Conservation (phyloP, 2,113 vertebrate genomes). For the Pollimyrus isidori region DNA sequence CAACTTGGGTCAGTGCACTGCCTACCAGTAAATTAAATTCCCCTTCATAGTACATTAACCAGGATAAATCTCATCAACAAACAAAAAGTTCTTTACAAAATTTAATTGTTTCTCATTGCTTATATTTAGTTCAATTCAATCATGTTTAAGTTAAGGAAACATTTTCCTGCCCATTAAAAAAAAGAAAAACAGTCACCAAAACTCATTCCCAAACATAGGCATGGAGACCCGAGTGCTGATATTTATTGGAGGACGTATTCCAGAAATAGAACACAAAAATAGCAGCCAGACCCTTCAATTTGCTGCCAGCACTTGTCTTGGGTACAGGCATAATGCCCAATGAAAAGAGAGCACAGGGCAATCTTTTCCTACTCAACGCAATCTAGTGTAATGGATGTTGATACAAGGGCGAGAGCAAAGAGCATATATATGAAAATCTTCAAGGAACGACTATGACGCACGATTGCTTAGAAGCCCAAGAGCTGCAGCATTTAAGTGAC, state of each 20-base stretch:
- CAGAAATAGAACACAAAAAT: slow-evolving; percentile 1
- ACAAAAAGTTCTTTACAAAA: neutral
- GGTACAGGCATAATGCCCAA: neutral
- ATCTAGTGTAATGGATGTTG: neutral
- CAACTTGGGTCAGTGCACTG: neutral
- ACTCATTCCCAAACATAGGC: slow-evolving; percentile 13
- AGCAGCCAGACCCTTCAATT: neutral
- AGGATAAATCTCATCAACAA: neutral
- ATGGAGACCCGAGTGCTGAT: neutral
- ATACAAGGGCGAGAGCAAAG: neutral
- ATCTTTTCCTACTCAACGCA: neutral
- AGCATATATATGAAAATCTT: neutral
- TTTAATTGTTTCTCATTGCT: neutral
- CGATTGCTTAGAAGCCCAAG: neutral
- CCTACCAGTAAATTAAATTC: neutral
- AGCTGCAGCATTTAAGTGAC: neutral
- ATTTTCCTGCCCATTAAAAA: neutral
- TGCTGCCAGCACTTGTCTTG: neutral
- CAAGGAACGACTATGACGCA: neutral
- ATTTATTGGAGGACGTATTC: neutral
- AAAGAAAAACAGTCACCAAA: neutral
- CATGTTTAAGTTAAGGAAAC: neutral
- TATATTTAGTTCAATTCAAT: neutral
- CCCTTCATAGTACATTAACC: neutral
- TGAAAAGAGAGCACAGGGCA: neutral